Conservation (phyloP, 1,140 invertebrate species). For the Agraylea sexmaculata region DNA sequence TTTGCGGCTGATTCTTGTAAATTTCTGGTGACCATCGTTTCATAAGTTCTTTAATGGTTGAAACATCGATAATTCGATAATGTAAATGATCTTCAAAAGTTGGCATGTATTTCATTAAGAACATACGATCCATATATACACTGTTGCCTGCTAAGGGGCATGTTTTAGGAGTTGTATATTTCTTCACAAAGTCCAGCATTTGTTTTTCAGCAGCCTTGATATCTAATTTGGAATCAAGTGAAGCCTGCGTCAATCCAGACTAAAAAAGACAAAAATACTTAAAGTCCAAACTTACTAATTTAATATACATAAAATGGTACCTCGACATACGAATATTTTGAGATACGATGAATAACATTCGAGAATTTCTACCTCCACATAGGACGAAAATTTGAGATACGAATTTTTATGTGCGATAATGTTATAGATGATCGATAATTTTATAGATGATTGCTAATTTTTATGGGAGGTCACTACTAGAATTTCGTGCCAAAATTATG, state of each 20-base stretch:
- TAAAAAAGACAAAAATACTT: no score
- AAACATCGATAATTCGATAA: slow-evolving; percentile 90
- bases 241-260: slow-evolving; percentile 65
- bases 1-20: slow-evolving; percentile 46
- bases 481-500: no score
- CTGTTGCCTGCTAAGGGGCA: slow-evolving; percentile 84
- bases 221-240: slow-evolving; percentile 52
- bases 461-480: no score
- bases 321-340: no score
- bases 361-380: no score
- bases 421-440: no score
- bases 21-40: slow-evolving; percentile 61
- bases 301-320: no score
- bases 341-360: no score
- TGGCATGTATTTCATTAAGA: slow-evolving; percentile 68
- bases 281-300: no score
- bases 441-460: no score
- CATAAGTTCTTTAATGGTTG: slow-evolving; percentile 75
- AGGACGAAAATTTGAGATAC: no score
- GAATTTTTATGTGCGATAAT: no score
- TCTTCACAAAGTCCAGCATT: slow-evolving; percentile 60
- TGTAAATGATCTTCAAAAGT: slow-evolving; percentile 67
- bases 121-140: slow-evolving; percentile 73
- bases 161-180: slow-evolving; percentile 49
- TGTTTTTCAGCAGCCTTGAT: slow-evolving; percentile 54